These are phyloP conservation scores for Centruroides sculpturatus DNA, from an alignment of 1,140 invertebrate species.

Conservation along the genomic window DNA sequence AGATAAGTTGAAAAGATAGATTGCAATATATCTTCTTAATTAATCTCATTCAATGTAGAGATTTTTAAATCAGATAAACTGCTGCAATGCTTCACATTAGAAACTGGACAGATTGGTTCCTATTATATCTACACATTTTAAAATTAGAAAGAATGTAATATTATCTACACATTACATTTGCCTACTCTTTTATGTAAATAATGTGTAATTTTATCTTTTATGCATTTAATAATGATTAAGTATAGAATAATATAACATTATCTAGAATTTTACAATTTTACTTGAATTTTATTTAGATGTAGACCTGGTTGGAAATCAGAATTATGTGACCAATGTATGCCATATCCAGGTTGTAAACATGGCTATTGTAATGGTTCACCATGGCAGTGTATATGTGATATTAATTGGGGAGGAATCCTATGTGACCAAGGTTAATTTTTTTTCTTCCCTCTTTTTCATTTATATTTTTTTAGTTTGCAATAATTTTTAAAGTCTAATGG, in stretches of 20 bases:
- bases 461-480: too few relatives aligned
- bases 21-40: too few relatives aligned
- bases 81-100: too few relatives aligned
- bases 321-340: conserved; percentile 37
- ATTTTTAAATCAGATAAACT: too few relatives aligned
- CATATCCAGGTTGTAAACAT: conserved; percentile 40
- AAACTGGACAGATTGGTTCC: too few relatives aligned
- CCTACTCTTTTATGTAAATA: neutral
- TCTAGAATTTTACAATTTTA: neutral
- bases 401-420: conserved; percentile 75
- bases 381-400: conserved; percentile 43
- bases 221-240: neutral
- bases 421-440: conserved; percentile 31
- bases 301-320: conserved; percentile 36
- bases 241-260: neutral
- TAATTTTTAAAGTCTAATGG: too few relatives aligned
- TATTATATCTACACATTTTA: neutral
- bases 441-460: neutral
- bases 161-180: neutral
- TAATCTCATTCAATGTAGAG: too few relatives aligned
- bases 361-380: conserved; percentile 37
- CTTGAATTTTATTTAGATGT: conserved; percentile 22
- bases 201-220: neutral
- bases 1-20: too few relatives aligned
- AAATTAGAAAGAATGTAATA: neutral